Conservation (phyloP, 2,797 vertebrate species). For the Neosilurus mollespiculum region DNA sequence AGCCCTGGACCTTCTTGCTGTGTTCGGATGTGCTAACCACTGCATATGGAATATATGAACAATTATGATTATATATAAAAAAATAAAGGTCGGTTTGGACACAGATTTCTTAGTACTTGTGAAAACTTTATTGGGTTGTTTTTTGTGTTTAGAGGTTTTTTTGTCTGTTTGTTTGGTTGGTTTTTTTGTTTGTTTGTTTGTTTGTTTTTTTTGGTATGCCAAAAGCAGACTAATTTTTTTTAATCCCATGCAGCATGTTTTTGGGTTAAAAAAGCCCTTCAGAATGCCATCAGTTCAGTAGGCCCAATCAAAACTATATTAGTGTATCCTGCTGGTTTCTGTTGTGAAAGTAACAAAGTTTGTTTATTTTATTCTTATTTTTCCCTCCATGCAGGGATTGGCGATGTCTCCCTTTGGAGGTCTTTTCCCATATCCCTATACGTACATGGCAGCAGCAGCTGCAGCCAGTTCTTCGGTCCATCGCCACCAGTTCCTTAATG, state of each 20-base stretch:
- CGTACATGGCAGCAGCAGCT: constrained; percentile 93
- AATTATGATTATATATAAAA: not conserved
- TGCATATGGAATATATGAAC: no score
- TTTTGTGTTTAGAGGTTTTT: no score
- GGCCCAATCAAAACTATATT: not conserved
- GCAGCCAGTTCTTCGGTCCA: constrained; percentile 86
- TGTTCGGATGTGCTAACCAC: no score
- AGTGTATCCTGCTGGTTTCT: not conserved
- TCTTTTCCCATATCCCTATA: constrained; percentile 94
- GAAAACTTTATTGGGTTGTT: not conserved
- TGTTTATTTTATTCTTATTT: not conserved
- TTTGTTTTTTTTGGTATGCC: not conserved
- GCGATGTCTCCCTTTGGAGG: constrained; percentile 95
- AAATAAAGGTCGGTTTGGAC: not conserved
- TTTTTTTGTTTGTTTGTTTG: no score
- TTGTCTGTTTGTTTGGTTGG: no score
- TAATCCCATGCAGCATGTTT: not conserved
- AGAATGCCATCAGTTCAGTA: not conserved
- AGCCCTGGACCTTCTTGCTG: no score
- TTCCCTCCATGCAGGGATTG: constrained; percentile 78
- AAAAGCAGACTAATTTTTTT: not conserved
- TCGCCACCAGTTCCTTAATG: constrained; percentile 90
- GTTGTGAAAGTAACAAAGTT: not conserved
- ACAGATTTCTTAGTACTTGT: not conserved
- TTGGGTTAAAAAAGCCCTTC: not conserved